A percentile compares a stretch with the other conserved stretches of the same genome.
These are phyloP conservation scores for Nebria salina DNA, from an alignment of 2,888 invertebrate genomes.

Conservation along the genomic window DNA sequence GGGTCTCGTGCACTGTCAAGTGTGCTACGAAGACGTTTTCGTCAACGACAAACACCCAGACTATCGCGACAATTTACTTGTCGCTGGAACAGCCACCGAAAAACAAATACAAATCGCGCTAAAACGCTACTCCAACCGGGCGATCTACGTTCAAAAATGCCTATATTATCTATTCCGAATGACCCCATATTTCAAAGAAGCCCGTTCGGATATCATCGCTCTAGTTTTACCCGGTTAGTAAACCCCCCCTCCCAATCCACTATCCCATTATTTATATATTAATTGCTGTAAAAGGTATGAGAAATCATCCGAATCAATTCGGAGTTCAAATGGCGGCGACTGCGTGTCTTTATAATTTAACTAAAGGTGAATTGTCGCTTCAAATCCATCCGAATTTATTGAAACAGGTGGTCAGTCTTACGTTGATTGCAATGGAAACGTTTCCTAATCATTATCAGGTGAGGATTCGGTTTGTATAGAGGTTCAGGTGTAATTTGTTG, in stretches of 20 bases:
- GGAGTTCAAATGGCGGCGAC: conserved; percentile 80
- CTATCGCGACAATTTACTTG: conserved; percentile 62
- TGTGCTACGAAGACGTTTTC: conserved; percentile 65
- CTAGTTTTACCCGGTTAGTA: conserved; percentile 65
- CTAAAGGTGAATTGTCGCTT: conserved; percentile 71
- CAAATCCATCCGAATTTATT: conserved; percentile 72
- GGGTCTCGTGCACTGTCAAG: conserved; percentile 36
- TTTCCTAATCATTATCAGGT: conserved; percentile 73
- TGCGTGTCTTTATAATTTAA: conserved; percentile 78
- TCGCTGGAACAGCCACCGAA: conserved; percentile 69
- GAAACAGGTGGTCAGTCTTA: conserved; percentile 70
- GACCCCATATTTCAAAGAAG: conserved; percentile 62
- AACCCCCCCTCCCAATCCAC: neutral
- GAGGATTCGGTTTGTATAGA: neutral
- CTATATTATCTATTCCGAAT: conserved; percentile 69
- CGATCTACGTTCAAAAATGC: conserved; percentile 73
- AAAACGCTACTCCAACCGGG: conserved; percentile 66
- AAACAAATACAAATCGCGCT: conserved; percentile 69
- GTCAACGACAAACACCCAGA: conserved; percentile 61
- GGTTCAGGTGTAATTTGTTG: neutral
- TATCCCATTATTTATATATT: neutral
- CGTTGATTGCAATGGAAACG: conserved; percentile 74
- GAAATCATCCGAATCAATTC: conserved; percentile 65
- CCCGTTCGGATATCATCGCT: conserved; percentile 72
- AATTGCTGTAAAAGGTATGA: conserved; percentile 57